These are phyloP conservation scores for Eurosta solidaginis DNA, from an alignment of 1,140 invertebrate genomes.

Conservation along the genomic window DNA sequence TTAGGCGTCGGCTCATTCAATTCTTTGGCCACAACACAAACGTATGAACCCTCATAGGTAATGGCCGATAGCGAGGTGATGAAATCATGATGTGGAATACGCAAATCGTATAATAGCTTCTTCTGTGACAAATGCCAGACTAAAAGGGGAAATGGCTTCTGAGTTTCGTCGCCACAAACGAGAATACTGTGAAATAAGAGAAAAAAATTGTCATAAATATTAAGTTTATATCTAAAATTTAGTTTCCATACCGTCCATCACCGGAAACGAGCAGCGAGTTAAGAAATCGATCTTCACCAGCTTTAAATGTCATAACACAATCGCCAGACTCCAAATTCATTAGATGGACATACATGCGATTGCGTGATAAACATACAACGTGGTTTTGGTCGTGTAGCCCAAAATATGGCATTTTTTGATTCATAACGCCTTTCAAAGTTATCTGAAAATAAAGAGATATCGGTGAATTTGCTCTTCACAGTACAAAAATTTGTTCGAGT, in stretches of 20 bases:
- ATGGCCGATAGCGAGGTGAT: slow-evolving; percentile 81
- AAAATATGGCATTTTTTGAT: slow-evolving; percentile 90
- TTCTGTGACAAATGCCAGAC: slow-evolving; percentile 85
- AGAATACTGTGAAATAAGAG: slow-evolving; percentile 65
- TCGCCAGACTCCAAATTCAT: slow-evolving; percentile 81
- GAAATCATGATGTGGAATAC: slow-evolving; percentile 88
- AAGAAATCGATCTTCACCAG: slow-evolving; percentile 84
- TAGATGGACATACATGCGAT: slow-evolving; percentile 89
- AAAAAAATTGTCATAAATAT: not conserved
- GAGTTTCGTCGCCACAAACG: slow-evolving; percentile 89
- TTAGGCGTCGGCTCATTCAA: slow-evolving; percentile 81
- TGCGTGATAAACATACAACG: slow-evolving; percentile 79
- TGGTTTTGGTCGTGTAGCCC: slow-evolving; percentile 79
- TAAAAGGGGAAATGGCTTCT: slow-evolving; percentile 86
- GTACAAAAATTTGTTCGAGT: not conserved
- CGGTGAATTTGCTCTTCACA: not conserved
- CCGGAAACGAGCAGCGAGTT: slow-evolving; percentile 85
- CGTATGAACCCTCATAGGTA: slow-evolving; percentile 79
- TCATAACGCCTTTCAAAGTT: slow-evolving; percentile 84
- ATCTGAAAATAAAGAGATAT: slow-evolving; percentile 40
- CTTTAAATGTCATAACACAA: slow-evolving; percentile 86
- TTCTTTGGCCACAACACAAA: slow-evolving; percentile 74
- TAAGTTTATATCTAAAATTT: not conserved
- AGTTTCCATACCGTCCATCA: slow-evolving; percentile 71
- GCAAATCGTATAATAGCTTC: slow-evolving; percentile 83